phyloP scores from a whole-genome alignment of 2,888 invertebrate genomes.

The Lypha dubia region DNA sequence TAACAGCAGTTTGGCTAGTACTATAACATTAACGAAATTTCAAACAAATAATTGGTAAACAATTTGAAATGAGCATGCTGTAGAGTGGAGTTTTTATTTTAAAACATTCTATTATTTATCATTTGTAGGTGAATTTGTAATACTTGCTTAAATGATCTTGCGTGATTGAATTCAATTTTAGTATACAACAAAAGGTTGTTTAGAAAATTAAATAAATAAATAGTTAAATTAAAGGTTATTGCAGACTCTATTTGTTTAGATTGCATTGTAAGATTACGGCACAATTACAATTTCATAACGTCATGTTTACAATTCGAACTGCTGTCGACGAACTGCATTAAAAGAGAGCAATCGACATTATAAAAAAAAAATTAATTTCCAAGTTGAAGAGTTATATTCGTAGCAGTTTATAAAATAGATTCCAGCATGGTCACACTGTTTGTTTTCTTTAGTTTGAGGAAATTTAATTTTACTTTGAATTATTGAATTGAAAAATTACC shows the following conservation, averaged over 20 bases:
- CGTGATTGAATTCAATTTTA: neutral
- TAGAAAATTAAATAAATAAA: neutral
- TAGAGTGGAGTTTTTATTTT: neutral
- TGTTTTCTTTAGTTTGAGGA: no score
- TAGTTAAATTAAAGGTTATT: neutral
- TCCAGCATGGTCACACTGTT: no score
- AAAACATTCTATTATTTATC: neutral
- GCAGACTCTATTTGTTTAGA: neutral
- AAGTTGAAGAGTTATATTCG: no score
- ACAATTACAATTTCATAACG: no score
- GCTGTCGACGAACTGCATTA: no score
- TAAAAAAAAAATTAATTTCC: no score
- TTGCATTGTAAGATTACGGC: neutral
- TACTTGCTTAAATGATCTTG: neutral
- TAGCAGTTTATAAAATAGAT: no score
- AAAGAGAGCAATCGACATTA: no score
- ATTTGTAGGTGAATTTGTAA: neutral
- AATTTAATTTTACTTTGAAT: no score
- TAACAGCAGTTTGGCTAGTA: conserved; percentile 54
- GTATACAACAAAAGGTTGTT: neutral
- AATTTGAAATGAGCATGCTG: neutral
- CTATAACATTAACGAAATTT: conserved; percentile 62
- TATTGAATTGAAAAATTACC: no score
- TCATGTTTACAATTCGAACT: no score
- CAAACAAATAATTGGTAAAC: conserved; percentile 24